Evolutionary conservation across 2,888 invertebrate genomes (phyloP).

Genomic region (Pelosia muscerda): DNA sequence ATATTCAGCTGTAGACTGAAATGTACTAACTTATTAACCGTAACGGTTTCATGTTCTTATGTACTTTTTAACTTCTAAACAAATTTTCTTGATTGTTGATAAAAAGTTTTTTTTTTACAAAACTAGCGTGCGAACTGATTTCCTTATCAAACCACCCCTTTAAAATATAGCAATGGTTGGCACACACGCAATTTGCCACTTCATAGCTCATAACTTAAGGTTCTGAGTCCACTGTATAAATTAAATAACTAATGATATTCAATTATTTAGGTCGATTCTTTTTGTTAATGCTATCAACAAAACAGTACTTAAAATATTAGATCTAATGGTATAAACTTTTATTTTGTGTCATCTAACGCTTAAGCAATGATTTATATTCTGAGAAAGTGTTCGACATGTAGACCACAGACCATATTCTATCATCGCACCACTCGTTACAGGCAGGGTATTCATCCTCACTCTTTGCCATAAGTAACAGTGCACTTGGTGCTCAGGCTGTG

Average conservation of each 20-base stretch:
- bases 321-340: neutral
- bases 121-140: neutral
- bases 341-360: too few relatives aligned
- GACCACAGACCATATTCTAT: too few relatives aligned
- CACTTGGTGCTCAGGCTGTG: too few relatives aligned
- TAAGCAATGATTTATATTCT: too few relatives aligned
- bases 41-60: neutral
- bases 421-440: too few relatives aligned
- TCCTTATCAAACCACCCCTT: slow-evolving; percentile 7
- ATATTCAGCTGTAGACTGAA: too few relatives aligned
- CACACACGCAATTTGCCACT: slow-evolving; percentile 22
- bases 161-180: slow-evolving; percentile 11
- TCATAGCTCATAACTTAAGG: slow-evolving; percentile 2
- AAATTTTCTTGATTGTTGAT: neutral
- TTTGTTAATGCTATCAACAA: neutral
- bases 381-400: too few relatives aligned
- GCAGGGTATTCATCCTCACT: too few relatives aligned
- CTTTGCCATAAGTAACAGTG: too few relatives aligned
- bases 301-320: neutral
- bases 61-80: neutral
- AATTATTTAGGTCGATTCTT: too few relatives aligned
- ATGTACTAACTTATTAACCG: too few relatives aligned
- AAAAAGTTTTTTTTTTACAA: neutral
- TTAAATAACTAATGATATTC: neutral
- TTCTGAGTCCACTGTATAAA: neutral